Percentiles rank a stretch among this genome's conserved stretches.
phyloP scores from a whole-genome alignment of 2,113 vertebrate genomes.

The Corydoras sp. region DNA sequence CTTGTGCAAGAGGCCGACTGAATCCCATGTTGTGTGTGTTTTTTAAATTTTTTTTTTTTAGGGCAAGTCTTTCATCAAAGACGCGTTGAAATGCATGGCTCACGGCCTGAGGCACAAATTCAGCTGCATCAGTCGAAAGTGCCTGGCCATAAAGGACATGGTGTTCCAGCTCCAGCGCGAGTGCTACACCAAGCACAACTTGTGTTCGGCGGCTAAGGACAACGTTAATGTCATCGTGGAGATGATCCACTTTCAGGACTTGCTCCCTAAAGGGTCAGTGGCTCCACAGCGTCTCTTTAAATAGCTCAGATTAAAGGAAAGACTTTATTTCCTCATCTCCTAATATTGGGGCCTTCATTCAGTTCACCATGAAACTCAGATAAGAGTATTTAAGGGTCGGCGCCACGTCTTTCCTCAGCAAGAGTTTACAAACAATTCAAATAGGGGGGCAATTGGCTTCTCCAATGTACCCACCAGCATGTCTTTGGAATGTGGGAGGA shows the following conservation, averaged over 20 bases:
- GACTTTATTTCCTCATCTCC: background rate
- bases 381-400: too few species aligned
- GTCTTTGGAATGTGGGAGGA: too few species aligned
- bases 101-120: constrained; percentile 92
- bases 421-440: too few species aligned
- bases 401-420: too few species aligned
- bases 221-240: constrained; percentile 94
- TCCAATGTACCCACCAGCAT: too few species aligned
- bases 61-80: constrained; percentile 99
- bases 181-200: constrained; percentile 92
- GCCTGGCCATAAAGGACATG: constrained; percentile 95
- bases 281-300: background rate
- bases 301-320: background rate
- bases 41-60: constrained; percentile 48
- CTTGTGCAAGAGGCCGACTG: background rate
- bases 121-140: constrained; percentile 97
- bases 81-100: constrained; percentile 94
- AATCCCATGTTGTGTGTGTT: too few species aligned
- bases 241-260: constrained; percentile 98
- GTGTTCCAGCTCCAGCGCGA: constrained; percentile 94
- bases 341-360: too few species aligned
- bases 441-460: too few species aligned
- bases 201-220: constrained; percentile 91
- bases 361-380: too few species aligned
- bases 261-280: constrained; percentile 93